Evolutionary conservation across 2,797 vertebrate genomes (phyloP).

Genomic region (Catostomus latipinnis): DNA sequence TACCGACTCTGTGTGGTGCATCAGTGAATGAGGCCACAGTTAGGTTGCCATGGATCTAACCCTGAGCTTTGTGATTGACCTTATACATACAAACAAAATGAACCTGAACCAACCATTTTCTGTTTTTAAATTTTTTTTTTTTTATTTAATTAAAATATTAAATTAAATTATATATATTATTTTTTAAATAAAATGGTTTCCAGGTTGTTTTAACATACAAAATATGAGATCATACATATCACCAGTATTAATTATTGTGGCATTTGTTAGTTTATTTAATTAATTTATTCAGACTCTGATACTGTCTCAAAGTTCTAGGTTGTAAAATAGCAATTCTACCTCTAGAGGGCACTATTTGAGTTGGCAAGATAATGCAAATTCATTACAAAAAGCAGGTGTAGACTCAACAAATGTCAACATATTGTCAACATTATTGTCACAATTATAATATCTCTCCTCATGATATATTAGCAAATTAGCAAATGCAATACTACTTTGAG

Average conservation of each 20-base stretch:
- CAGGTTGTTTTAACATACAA: no score
- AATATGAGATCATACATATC: no score
- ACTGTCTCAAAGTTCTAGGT: background rate
- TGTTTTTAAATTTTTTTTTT: background rate
- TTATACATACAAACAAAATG: constrained; percentile 16
- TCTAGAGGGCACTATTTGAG: constrained; percentile 54
- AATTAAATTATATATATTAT: no score
- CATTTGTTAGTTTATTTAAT: no score
- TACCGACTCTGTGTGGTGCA: constrained; percentile 55
- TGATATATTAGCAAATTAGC: no score
- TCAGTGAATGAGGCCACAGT: constrained; percentile 52
- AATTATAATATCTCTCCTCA: background rate
- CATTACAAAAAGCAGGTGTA: background rate
- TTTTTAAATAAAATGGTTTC: no score
- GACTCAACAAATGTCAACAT: background rate
- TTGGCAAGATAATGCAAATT: constrained; percentile 16
- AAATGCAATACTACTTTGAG: no score
- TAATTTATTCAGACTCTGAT: background rate
- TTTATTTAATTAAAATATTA: no score
- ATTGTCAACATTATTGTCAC: background rate
- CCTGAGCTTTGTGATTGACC: constrained; percentile 34
- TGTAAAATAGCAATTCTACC: constrained; percentile 20
- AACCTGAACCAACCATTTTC: no score
- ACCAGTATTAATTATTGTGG: no score
- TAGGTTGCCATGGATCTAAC: constrained; percentile 54